phyloP scores from a whole-genome alignment of 2,113 vertebrate genomes.

The Chloebia gouldiae region DNA sequence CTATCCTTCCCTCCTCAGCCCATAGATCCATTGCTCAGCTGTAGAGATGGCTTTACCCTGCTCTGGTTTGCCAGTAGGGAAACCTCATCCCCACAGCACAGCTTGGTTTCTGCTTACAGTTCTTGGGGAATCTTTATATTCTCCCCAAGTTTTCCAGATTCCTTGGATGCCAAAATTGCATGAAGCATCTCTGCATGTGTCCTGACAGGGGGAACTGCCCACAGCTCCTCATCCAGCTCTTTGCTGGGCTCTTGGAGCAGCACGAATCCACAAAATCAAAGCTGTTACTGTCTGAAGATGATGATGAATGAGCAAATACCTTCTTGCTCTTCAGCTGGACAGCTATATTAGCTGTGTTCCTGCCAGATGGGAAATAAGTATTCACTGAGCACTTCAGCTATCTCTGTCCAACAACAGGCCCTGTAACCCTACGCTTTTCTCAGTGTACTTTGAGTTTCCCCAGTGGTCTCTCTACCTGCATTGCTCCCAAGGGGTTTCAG shows the following conservation, averaged over 20 bases:
- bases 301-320: neutral
- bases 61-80: neutral
- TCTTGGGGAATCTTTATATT: neutral
- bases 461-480: neutral
- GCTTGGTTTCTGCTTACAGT: neutral
- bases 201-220: neutral
- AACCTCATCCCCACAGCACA: neutral
- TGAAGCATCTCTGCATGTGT: rapidly evolving
- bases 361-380: neutral
- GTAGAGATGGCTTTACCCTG: neutral
- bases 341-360: neutral
- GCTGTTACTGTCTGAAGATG: neutral
- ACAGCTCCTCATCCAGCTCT: neutral
- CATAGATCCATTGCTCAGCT: neutral
- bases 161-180: neutral
- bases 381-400: neutral
- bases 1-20: neutral
- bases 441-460: neutral
- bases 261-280: neutral
- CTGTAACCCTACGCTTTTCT: rapidly evolving
- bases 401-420: neutral
- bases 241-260: neutral
- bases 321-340: neutral
- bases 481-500: neutral
- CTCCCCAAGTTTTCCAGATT: neutral